Percentiles rank a stretch among this genome's conserved stretches.
phyloP scores from a whole-genome alignment of 2,113 vertebrate species.

The Salvator merianae region DNA sequence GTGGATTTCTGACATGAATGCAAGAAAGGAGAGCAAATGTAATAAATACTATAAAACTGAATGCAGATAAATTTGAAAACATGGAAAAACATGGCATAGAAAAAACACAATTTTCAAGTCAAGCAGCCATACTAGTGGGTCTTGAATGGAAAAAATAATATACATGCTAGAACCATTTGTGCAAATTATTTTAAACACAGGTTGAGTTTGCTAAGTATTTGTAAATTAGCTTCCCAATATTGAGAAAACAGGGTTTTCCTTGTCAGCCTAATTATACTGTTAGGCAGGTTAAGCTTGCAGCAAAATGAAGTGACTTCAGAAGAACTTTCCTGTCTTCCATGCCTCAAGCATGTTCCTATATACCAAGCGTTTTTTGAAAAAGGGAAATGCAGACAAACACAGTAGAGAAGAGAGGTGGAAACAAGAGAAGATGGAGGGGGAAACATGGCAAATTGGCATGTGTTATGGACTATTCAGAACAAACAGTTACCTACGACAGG shows the following conservation, averaged over 20 bases:
- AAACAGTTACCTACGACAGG: background rate
- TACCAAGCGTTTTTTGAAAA: background rate
- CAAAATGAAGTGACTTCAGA: background rate
- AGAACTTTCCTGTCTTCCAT: background rate
- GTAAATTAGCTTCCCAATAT: background rate
- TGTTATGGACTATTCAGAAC: background rate
- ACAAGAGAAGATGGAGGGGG: background rate
- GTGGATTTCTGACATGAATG: background rate
- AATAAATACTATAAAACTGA: background rate
- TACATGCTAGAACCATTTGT: constrained; percentile 34
- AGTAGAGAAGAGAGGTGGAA: background rate
- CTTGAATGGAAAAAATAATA: constrained; percentile 32
- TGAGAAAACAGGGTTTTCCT: constrained; percentile 28
- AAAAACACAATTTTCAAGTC: background rate
- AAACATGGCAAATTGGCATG: background rate
- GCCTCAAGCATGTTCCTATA: background rate
- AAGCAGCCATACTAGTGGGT: constrained; percentile 1
- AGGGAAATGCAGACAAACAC: background rate
- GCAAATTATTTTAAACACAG: constrained; percentile 55
- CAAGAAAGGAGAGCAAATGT: background rate
- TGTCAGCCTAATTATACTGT: constrained; percentile 20
- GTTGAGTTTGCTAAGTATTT: constrained; percentile 34
- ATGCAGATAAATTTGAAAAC: background rate
- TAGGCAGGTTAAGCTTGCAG: background rate
- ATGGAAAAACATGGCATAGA: background rate